phyloP scores from a whole-genome alignment of 2,113 vertebrate genomes.

The Hippocampus zosterae region DNA sequence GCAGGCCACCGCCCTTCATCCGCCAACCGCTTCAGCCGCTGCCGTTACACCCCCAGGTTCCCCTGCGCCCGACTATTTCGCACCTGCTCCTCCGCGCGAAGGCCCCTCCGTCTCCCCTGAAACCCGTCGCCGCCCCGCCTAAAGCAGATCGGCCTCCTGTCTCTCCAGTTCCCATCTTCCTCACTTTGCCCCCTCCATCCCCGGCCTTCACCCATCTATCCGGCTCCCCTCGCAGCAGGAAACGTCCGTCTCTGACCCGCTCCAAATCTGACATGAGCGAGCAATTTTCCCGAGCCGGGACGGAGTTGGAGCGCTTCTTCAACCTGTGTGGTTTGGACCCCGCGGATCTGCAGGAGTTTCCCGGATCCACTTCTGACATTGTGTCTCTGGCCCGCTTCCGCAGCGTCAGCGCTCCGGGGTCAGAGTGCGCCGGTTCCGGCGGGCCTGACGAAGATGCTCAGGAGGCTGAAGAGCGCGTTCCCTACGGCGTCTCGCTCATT shows the following conservation, averaged over 20 bases:
- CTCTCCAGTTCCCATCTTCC: neutral
- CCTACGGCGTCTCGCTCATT: conserved; percentile 85
- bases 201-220: conserved; percentile 63
- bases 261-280: conserved; percentile 77
- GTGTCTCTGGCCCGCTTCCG: conserved; percentile 83
- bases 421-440: conserved; percentile 68
- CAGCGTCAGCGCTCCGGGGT: conserved; percentile 86
- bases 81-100: conserved; percentile 28
- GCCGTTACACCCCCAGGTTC: conserved; percentile 37
- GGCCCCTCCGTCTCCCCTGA: conserved; percentile 32
- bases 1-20: conserved; percentile 46
- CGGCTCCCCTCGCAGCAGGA: conserved; percentile 55
- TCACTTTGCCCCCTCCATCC: conserved; percentile 47
- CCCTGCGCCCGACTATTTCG: conserved; percentile 22
- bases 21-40: conserved; percentile 47
- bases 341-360: conserved; percentile 74
- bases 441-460: conserved; percentile 65
- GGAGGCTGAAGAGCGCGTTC: conserved; percentile 57
- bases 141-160: conserved; percentile 24
- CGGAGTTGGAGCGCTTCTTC: conserved; percentile 89
- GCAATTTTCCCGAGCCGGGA: conserved; percentile 65
- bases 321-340: conserved; percentile 92
- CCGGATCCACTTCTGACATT: conserved; percentile 83
- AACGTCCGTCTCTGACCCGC: conserved; percentile 73
- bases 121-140: conserved; percentile 35